Base-by-base conservation (phyloP, 92 coral and sea anemone genomes). In the Paragorgia papillata region DNA sequence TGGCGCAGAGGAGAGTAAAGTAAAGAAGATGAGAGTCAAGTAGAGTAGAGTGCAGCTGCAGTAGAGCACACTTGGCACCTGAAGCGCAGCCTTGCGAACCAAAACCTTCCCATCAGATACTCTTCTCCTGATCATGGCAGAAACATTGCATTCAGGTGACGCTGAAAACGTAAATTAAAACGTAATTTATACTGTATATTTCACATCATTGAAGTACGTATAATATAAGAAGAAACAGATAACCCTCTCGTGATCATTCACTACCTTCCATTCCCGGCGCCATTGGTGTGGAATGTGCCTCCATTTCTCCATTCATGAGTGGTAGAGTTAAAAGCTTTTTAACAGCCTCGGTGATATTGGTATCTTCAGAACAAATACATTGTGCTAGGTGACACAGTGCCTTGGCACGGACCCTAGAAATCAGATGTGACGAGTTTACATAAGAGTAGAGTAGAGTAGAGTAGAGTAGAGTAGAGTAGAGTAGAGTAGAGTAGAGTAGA, bases 61-160 rank as follows among this genome's bases (percentile, higher is more conserved):
- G n/a, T n/a, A n/a, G n/a, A n/a, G n/a, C n/a, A n/a, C n/a, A n/a
- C n/a, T n/a, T n/a, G 15, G 28, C 3, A 70, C 98, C 92, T 94
- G 97, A 18, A 94, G 53, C 21, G 95, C 97, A 56, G 97, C 97
- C 53, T 94, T 94, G n/a, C 98, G 79, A 17, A 94, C 98, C 9
- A 96, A 89, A 62, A 94, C 98, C 80, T 94, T 94, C 66, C 90
- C 98, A 48, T 94, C 98, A 56, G 97, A 87, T 0, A 91, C 90
- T 77, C 98, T 82, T 49, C 85, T 89, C 57, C 98, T 85, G 39
- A 94, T 91, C 81, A 94, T 83, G 14, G 90, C 81, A 33, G 90
- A 88, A 74, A 94, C 90, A 80, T 21, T 84, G 51, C 79, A 0
- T 10, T 71, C 64, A 30, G 39, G 65, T 30, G 49, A 30, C 5